A percentile compares a stretch with the other conserved stretches of the same genome.
phyloP scores from a whole-genome alignment of 1,140 invertebrate genomes.

The Hycleus phaleratus region DNA sequence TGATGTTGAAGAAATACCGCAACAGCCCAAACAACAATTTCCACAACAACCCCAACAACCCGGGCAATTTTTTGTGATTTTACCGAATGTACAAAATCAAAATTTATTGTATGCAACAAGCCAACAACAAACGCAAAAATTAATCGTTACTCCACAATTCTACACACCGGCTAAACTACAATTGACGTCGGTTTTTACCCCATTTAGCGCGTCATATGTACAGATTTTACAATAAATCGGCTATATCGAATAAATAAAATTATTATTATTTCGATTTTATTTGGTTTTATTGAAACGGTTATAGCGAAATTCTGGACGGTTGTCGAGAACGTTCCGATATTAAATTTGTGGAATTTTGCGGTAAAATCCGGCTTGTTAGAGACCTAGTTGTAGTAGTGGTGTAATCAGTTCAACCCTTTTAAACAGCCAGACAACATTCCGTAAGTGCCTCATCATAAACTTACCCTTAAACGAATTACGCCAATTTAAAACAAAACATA shows the following conservation, averaged over 20 bases:
- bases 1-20: constrained; percentile 16
- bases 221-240: constrained; percentile 27
- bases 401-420: constrained; percentile 6
- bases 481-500: too few relatives aligned
- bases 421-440: constrained; percentile 8
- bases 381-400: not conserved
- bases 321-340: constrained; percentile 22
- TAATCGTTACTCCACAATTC: not conserved
- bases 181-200: constrained; percentile 20
- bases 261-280: too few relatives aligned
- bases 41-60: not conserved
- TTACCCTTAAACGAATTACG: constrained; percentile 1
- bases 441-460: constrained; percentile 7
- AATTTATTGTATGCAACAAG: not conserved
- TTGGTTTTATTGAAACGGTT: too few relatives aligned
- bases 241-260: too few relatives aligned
- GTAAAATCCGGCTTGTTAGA: constrained; percentile 4
- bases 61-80: not conserved
- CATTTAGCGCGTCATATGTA: constrained; percentile 25
- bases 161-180: constrained; percentile 5
- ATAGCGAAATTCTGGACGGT: not conserved
- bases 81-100: constrained; percentile 9
- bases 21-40: constrained; percentile 1
- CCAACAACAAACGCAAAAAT: constrained; percentile 19
- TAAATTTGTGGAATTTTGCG: constrained; percentile 31